phyloP scores from a whole-genome alignment of 2,797 vertebrate species.

The Mustela erminea region DNA sequence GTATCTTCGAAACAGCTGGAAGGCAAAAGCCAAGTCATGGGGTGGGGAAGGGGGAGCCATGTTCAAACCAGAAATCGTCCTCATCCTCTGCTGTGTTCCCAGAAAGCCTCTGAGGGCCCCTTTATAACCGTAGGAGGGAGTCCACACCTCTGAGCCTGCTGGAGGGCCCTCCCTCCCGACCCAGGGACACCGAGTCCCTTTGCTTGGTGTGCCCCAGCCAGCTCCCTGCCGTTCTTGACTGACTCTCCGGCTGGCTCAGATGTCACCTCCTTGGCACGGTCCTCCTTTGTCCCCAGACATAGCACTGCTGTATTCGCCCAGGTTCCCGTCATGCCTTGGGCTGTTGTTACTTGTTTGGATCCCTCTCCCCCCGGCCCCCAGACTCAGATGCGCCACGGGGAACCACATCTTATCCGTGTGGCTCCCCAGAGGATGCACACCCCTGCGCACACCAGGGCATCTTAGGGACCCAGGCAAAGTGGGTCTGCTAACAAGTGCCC shows the following conservation, averaged over 20 bases:
- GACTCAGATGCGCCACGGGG: neutral
- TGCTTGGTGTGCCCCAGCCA: neutral
- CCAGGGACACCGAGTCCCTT: neutral
- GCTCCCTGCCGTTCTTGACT: neutral
- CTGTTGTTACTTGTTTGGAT: neutral
- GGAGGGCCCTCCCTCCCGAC: neutral
- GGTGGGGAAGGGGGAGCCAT: neutral
- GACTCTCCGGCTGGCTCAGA: accelerated
- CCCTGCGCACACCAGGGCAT: neutral
- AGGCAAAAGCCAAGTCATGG: neutral
- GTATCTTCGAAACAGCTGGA: neutral
- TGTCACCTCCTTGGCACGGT: neutral
- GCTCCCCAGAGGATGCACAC: neutral
- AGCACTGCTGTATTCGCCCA: accelerated
- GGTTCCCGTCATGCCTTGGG: neutral
- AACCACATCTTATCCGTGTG: neutral
- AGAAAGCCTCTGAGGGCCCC: neutral
- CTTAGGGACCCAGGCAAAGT: neutral
- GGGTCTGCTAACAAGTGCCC: neutral
- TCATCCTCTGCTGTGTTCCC: neutral
- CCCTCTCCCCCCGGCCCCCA: neutral
- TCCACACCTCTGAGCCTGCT: neutral
- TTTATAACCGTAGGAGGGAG: neutral
- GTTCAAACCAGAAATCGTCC: neutral
- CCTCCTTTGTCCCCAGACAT: neutral